Evolutionary conservation across 2,113 vertebrate species (phyloP).

Genomic region (Nycticorax nycticorax): DNA sequence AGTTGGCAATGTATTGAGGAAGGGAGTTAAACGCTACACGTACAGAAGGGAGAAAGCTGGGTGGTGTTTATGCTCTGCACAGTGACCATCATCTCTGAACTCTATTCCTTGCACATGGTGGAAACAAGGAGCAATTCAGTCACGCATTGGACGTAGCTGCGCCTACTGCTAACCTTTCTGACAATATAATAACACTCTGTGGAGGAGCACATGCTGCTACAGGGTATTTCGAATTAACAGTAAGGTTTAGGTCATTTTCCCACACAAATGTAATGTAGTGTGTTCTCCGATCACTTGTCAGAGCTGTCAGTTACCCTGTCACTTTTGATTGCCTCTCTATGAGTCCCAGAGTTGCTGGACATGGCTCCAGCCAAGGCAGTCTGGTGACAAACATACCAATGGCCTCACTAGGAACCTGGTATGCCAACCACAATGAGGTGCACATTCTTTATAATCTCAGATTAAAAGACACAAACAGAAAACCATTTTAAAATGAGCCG

Average conservation of each 20-base stretch:
- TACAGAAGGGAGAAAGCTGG: not conserved
- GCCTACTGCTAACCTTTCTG: not conserved
- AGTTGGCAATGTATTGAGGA: not conserved
- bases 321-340: not conserved
- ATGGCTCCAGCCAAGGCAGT: not conserved
- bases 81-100: not conserved
- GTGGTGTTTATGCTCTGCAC: not conserved
- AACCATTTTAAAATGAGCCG: not conserved
- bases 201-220: not conserved
- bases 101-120: not conserved
- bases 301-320: not conserved
- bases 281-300: not conserved
- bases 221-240: not conserved
- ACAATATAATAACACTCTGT: not conserved
- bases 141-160: not conserved
- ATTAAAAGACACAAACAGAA: not conserved
- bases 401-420: not conserved
- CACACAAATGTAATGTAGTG: not conserved
- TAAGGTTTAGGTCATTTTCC: not conserved
- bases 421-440: not conserved
- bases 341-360: not conserved
- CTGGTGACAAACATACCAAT: not conserved
- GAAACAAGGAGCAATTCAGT: not conserved
- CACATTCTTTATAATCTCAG: not conserved
- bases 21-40: not conserved